Evolutionary conservation across 2,888 invertebrate genomes (phyloP).

Genomic region (Mechanitis mazaeus): DNA sequence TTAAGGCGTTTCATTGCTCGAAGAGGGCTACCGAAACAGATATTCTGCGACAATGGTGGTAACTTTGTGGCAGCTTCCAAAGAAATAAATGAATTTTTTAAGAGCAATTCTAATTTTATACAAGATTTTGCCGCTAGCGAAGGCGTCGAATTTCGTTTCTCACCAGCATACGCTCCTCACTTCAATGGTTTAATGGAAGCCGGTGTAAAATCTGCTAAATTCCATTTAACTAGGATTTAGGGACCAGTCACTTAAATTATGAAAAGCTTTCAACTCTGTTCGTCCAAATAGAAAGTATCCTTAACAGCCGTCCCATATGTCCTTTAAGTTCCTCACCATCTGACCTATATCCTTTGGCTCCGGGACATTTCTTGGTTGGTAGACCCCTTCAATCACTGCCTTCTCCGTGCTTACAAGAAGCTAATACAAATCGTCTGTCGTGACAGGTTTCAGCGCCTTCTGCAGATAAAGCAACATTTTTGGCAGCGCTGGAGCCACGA

Average conservation of each 20-base stretch:
- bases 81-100: background rate
- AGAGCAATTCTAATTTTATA: conserved; percentile 8
- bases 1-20: no score
- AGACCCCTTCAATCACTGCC: conserved; percentile 16
- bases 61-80: no score
- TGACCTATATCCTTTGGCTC: conserved; percentile 19
- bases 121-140: conserved; percentile 31
- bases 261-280: conserved; percentile 22
- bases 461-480: no score
- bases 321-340: conserved; percentile 20
- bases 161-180: conserved; percentile 24
- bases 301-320: conserved; percentile 21
- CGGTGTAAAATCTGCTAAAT: conserved; percentile 24
- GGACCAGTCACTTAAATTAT: conserved; percentile 24
- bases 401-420: no score
- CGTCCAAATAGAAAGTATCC: conserved; percentile 24
- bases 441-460: no score
- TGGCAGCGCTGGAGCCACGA: no score
- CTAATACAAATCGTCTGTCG: no score
- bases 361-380: conserved; percentile 25
- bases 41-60: no score
- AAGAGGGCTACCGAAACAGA: no score
- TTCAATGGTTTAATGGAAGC: conserved; percentile 25
- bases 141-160: conserved; percentile 33
- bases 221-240: conserved; percentile 19